Conservation (phyloP, 2,888 invertebrate species). For the Agonum fuliginosum region DNA sequence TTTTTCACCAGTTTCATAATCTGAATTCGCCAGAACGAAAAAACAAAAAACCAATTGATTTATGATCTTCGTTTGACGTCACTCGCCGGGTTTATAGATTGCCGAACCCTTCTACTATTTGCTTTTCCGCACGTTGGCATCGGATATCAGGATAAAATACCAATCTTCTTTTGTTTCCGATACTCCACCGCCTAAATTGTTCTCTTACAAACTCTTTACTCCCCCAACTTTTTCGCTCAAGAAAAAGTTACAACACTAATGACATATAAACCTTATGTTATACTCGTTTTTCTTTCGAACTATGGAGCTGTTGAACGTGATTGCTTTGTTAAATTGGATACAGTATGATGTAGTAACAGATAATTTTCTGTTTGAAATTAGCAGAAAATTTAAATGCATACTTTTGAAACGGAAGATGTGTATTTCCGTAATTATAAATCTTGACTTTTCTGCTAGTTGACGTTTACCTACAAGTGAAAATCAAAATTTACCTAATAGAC, state of each 20-base stretch:
- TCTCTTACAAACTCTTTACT: background rate
- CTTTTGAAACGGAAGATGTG: background rate
- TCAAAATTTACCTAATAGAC: background rate
- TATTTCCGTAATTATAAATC: constrained; percentile 2
- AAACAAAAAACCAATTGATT: constrained; percentile 6
- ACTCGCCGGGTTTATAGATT: constrained; percentile 2
- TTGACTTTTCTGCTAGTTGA: background rate
- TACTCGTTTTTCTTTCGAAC: background rate
- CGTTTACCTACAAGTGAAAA: background rate
- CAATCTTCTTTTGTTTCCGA: constrained; percentile 1
- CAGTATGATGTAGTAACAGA: too few species aligned
- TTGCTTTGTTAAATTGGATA: background rate
- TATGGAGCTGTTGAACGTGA: background rate
- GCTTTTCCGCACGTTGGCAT: background rate
- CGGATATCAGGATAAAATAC: background rate
- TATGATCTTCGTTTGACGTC: constrained; percentile 12
- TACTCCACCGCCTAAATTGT: background rate
- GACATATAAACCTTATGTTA: background rate
- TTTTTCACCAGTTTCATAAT: background rate
- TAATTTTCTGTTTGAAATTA: background rate
- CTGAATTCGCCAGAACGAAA: background rate
- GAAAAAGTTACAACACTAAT: constrained; percentile 1
- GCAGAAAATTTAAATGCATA: too few species aligned
- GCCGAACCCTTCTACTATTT: constrained; percentile 15
- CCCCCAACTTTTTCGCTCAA: background rate